These are phyloP conservation scores for Prionace glauca DNA, from an alignment of 2,797 vertebrate species.

Conservation along the genomic window DNA sequence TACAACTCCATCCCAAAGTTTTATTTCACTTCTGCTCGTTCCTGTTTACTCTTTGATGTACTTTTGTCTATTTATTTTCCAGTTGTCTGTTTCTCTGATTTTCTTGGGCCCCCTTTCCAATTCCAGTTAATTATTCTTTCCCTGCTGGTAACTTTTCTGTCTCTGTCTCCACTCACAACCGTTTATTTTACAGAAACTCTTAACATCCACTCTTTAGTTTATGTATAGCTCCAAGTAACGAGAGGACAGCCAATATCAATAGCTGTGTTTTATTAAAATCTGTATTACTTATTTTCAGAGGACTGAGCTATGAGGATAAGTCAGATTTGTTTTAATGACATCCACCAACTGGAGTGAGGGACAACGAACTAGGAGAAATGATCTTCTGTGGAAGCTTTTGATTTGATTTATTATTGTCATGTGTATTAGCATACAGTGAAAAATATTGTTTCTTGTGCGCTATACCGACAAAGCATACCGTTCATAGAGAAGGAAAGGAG, in stretches of 20 bases:
- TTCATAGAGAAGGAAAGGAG: too few relatives aligned
- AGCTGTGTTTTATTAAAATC: background rate
- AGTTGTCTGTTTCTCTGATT: background rate
- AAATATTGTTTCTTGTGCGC: too few relatives aligned
- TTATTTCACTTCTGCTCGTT: background rate
- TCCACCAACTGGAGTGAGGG: background rate
- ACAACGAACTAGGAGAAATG: background rate
- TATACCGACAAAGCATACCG: too few relatives aligned
- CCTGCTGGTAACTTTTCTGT: background rate
- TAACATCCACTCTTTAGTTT: background rate
- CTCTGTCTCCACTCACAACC: background rate
- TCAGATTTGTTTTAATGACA: background rate
- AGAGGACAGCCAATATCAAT: background rate
- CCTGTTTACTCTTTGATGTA: background rate
- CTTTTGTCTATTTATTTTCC: slow-evolving; percentile 2
- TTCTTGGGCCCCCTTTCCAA: background rate
- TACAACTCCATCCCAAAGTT: background rate
- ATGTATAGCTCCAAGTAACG: background rate
- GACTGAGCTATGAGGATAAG: background rate
- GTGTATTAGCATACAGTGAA: too few relatives aligned
- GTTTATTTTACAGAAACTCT: background rate
- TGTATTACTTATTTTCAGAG: background rate
- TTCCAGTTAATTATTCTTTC: background rate
- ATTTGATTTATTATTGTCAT: too few relatives aligned
- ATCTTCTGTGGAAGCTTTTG: background rate